Evolutionary conservation across 2,888 invertebrate species (phyloP), one percentile per base, ranked within the genome.

Genomic region (Hydrotaea diabolus): DNA sequence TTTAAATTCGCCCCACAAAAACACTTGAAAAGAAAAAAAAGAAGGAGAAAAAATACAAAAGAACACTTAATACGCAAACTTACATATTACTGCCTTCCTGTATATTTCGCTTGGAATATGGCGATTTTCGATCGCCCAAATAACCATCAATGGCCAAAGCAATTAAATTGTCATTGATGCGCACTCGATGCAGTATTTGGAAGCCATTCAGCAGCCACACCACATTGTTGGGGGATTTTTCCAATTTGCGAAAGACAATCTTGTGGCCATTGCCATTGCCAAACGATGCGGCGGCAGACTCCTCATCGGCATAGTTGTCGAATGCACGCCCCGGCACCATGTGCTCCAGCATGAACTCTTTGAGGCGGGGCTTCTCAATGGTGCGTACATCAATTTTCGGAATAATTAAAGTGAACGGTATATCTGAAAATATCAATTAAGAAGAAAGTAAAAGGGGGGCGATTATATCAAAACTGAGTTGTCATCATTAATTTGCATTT

Each of bases 401-500:
- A 75, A 94, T 93, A 89, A 94, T 93, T 88, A 94, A 93, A 89
- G 94, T 94, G 88, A 94, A 94, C 13, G 94, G 94, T 86, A 94
- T 93, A 89, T 94, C 94, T 94, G 93, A 17, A 93, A 93, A 72
- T 84, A 80, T 71, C 71, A 80, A 80, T 83, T 74, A 72, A 74
- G 75, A 81, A 46, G 57, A 77, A 55, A 62, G 2, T 69, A 59
- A 77, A 46, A 62, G 3, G 66, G 11, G 21, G 23, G 46, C 19
- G 69, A 43, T 19, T 53, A 39, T 8, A 64, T 21, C 39, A 13
- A 49, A 13, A 49, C 8, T n/a, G 8, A 49, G 39, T 17, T 13
- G 26, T 31, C n/a, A n/a, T 62, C 31, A 62, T 62, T 59, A 77
- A 78, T 74, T 53, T 31, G 43, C 31, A 77, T 7, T 57, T 71